phyloP scores from a whole-genome alignment of 2,113 vertebrate genomes.

The Calonectris borealis region DNA sequence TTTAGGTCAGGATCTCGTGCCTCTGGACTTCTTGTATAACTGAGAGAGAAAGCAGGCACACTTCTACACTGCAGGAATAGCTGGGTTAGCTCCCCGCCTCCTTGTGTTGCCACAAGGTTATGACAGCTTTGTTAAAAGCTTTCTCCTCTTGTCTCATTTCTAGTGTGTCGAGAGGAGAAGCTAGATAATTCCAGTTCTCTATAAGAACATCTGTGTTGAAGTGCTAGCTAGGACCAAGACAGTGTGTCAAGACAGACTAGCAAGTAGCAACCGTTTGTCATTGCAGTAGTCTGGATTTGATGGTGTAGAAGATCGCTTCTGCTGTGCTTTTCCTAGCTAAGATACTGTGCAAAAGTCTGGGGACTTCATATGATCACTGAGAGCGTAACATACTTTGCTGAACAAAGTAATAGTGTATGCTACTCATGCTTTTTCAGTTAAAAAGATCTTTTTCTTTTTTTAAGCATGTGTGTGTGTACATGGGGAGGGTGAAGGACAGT shows the following conservation, averaged over 20 bases:
- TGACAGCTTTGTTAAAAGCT: constrained; percentile 6
- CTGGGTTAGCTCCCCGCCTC: neutral
- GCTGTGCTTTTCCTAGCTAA: neutral
- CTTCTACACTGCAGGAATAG: neutral
- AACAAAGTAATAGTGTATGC: neutral
- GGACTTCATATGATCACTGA: neutral
- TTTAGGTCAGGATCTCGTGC: neutral
- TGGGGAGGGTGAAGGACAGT: constrained; percentile 17
- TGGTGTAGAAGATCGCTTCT: neutral
- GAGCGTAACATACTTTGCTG: neutral
- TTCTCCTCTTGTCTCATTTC: neutral
- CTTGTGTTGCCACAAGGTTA: neutral
- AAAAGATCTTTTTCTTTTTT: neutral
- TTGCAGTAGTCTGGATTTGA: neutral
- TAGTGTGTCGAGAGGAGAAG: neutral
- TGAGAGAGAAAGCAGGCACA: neutral
- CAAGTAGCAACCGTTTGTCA: neutral
- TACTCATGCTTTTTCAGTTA: neutral
- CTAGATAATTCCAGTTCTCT: neutral
- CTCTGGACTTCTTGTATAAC: neutral
- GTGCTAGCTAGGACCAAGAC: neutral
- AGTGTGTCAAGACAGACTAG: neutral
- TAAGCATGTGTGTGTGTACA: accelerated
- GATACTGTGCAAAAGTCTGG: neutral
- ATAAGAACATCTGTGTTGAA: neutral